These are phyloP conservation scores for Nyctibius bracteatus DNA, from an alignment of 2,113 vertebrate species.

Conservation along the genomic window DNA sequence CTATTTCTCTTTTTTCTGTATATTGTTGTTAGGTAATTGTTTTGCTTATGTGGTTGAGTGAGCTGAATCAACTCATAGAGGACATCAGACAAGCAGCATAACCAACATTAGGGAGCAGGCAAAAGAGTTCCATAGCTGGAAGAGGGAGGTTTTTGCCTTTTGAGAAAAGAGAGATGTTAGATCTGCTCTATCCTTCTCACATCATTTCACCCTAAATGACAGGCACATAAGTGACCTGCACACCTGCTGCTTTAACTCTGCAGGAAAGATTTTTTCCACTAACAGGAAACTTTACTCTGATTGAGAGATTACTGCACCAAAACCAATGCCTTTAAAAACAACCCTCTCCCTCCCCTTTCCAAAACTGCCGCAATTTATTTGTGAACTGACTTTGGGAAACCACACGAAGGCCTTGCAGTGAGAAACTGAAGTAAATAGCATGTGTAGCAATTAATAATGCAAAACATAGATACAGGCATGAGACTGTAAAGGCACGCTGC, in stretches of 20 bases:
- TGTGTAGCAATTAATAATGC: conserved; percentile 44
- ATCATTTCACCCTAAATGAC: not conserved
- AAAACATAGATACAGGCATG: not conserved
- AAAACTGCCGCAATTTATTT: not conserved
- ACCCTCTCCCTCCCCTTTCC: not conserved
- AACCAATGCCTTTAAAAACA: not conserved
- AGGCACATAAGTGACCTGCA: not conserved
- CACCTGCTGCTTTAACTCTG: not conserved
- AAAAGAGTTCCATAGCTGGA: not conserved
- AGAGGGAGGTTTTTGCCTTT: not conserved
- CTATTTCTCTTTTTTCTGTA: not conserved
- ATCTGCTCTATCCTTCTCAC: not conserved
- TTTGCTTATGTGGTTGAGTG: not conserved
- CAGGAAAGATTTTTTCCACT: not conserved
- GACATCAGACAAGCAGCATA: not conserved
- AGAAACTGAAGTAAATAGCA: conserved; percentile 28
- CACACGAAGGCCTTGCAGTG: not conserved
- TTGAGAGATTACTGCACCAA: not conserved
- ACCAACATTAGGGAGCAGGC: not conserved
- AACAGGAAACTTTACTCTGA: not conserved
- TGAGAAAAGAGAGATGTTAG: not conserved
- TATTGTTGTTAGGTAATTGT: not conserved
- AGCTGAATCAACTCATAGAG: not conserved
- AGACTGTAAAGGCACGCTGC: not conserved
- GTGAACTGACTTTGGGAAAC: not conserved